Evolutionary conservation across 2,888 invertebrate species (phyloP).

Genomic region (Athalia rosae): DNA sequence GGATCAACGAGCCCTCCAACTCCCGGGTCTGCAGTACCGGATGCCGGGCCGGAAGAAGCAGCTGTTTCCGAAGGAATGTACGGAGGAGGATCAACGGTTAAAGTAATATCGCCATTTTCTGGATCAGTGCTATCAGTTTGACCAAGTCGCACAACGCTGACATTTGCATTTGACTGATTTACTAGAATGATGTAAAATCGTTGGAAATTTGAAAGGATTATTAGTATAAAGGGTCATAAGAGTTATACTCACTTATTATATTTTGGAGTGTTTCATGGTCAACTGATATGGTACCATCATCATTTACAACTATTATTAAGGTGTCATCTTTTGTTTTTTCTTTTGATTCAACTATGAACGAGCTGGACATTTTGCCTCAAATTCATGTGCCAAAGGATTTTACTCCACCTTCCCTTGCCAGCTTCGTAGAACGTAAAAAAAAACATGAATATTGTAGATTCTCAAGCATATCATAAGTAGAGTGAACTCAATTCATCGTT

Average conservation of each 20-base stretch:
- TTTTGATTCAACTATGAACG: slow-evolving; percentile 67
- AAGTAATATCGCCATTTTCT: slow-evolving; percentile 65
- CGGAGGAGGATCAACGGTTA: slow-evolving; percentile 69
- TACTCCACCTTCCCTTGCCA: too few species aligned
- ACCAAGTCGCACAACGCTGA: slow-evolving; percentile 71
- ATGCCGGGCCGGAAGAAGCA: slow-evolving; percentile 40
- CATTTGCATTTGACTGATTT: slow-evolving; percentile 69
- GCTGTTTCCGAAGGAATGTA: slow-evolving; percentile 55
- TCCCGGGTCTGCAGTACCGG: slow-evolving; percentile 48
- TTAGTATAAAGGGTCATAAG: slow-evolving; percentile 4
- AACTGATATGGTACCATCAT: slow-evolving; percentile 89
- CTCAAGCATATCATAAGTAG: too few species aligned
- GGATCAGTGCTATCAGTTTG: slow-evolving; percentile 60
- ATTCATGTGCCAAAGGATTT: too few species aligned
- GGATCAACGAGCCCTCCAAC: slow-evolving; percentile 69
- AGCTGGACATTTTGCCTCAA: slow-evolving; percentile 68
- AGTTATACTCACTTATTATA: slow-evolving; percentile 81
- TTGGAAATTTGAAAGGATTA: not conserved
- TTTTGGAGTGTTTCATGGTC: slow-evolving; percentile 88
- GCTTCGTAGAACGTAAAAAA: too few species aligned
- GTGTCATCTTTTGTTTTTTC: slow-evolving; percentile 77
- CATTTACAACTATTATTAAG: slow-evolving; percentile 89
- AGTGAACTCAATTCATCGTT: too few species aligned
- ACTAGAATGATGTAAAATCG: slow-evolving; percentile 56
- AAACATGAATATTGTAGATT: too few species aligned